Evolutionary conservation across 2,888 invertebrate genomes (phyloP), one percentile per base, ranked within the genome.

Genomic region (Latheticus oryzae): DNA sequence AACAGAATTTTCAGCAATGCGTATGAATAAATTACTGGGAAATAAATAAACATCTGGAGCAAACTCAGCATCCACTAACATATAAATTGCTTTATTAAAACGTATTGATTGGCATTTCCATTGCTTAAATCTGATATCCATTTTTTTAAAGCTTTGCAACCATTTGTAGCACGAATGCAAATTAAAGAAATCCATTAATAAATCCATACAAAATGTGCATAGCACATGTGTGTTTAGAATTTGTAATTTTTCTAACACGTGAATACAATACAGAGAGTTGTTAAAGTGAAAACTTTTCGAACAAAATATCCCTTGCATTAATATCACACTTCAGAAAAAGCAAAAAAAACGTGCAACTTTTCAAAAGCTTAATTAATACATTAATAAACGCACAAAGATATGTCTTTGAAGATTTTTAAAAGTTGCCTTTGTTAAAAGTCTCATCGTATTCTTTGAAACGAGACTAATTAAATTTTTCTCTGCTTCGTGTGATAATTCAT

Each of bases 361-460:
- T n/a, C 38, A 54, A 50, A 56, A 59, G 59, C 62, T 61, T 65
- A 60, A 67, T 67, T 67, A 65, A 61, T 63, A 45, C 57, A 63
- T 65, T 65, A 65, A 67, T 66, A 66, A 66, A 58, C 51, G 60
- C 51, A 65, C 61, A 63, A 65, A 64, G 62, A 61, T 58, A 47
- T 67, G 64, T 66, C 64, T 66, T 67, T 66, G 65, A 64, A 62
- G 58, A 58, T 66, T 66, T 66, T 61, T 37, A 35, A 43, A 51
- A 43, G 28, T 37, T 56, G 28, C 26, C 24, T 51, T 57, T 57
- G 56, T 57, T 57, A 42, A 32, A 24, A 42, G 37, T 26, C 45
- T 53, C 26, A 51, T 17, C 42, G 33, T 26, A 35, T 50, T 33
- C 55, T 55, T 55, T 55, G 55, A 55, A 37, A 40, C 12, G 12